A percentile compares a stretch with the other conserved stretches of the same genome.
Evolutionary conservation across 2,888 invertebrate species (phyloP).

Genomic region (Oligia strigilis): DNA sequence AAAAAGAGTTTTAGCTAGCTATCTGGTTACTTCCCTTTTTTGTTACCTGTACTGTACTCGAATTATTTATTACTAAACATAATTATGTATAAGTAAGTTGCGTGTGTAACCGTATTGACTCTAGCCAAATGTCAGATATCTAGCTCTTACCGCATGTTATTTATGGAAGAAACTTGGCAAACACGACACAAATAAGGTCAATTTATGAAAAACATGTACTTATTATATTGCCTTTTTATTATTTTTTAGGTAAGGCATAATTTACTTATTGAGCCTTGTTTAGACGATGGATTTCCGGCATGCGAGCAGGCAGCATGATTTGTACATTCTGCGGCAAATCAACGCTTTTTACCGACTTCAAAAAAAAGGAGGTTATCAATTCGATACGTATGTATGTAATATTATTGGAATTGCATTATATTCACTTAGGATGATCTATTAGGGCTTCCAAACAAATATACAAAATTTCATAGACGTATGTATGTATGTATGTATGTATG

Average conservation of each 20-base stretch:
- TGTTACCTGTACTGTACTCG: constrained; percentile 6
- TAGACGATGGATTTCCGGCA: constrained; percentile 20
- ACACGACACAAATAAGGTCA: constrained; percentile 50
- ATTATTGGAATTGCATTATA: too few species aligned
- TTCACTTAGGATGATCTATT: too few species aligned
- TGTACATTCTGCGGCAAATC: constrained; percentile 18
- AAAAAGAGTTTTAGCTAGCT: constrained; percentile 12
- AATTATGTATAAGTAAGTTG: constrained; percentile 30
- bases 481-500: too few species aligned
- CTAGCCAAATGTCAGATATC: constrained; percentile 48
- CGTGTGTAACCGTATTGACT: constrained; percentile 57
- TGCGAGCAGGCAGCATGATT: not conserved
- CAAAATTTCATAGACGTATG: too few species aligned
- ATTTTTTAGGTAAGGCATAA: constrained; percentile 22
- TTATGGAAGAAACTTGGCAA: constrained; percentile 56
- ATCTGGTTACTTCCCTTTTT: not conserved
- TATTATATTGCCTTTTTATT: constrained; percentile 36
- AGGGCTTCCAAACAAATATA: too few species aligned
- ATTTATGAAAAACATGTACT: constrained; percentile 49
- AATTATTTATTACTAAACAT: constrained; percentile 51
- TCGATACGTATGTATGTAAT: too few species aligned
- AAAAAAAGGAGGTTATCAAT: too few species aligned
- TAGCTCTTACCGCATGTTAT: constrained; percentile 48
- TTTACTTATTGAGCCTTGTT: constrained; percentile 31
- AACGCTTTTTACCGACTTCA: too few species aligned